These are phyloP conservation scores for Thinocorus orbignyianus DNA, from an alignment of 2,113 vertebrate genomes.

Conservation along the genomic window DNA sequence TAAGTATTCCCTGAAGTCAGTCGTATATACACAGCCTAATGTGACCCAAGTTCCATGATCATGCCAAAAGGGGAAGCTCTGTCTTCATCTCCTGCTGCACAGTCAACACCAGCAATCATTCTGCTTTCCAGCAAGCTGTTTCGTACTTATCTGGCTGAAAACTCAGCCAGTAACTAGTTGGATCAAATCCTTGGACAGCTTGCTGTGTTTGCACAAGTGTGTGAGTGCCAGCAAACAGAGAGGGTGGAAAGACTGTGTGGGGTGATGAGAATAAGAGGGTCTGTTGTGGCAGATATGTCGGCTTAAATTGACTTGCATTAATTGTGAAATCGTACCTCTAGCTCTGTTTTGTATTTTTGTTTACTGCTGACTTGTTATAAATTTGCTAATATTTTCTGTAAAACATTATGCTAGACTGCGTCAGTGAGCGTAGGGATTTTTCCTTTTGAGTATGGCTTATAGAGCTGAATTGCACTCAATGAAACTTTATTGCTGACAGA, in stretches of 20 bases:
- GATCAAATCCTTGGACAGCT: not conserved
- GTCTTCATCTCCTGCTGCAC: not conserved
- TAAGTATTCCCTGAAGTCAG: not conserved
- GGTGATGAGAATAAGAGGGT: not conserved
- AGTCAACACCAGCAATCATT: not conserved
- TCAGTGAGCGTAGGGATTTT: not conserved
- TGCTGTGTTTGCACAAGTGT: rapidly evolving
- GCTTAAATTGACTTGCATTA: not conserved
- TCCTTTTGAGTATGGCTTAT: not conserved
- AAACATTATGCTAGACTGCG: not conserved
- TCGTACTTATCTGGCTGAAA: not conserved
- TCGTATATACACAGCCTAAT: not conserved
- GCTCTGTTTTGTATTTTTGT: not conserved
- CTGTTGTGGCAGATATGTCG: not conserved
- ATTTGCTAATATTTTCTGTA: not conserved
- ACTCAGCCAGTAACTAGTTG: not conserved
- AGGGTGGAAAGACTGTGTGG: not conserved
- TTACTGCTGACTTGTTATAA: not conserved
- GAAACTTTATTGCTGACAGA: not conserved
- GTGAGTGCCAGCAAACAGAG: not conserved
- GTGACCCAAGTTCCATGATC: not conserved
- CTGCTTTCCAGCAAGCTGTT: not conserved
- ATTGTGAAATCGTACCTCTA: not conserved
- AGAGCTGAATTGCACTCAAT: not conserved
- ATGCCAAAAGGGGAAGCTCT: not conserved